A percentile compares a stretch with the other conserved stretches of the same genome.
These are phyloP conservation scores for Oxyura jamaicensis DNA, from an alignment of 2,113 vertebrate genomes.

Conservation along the genomic window DNA sequence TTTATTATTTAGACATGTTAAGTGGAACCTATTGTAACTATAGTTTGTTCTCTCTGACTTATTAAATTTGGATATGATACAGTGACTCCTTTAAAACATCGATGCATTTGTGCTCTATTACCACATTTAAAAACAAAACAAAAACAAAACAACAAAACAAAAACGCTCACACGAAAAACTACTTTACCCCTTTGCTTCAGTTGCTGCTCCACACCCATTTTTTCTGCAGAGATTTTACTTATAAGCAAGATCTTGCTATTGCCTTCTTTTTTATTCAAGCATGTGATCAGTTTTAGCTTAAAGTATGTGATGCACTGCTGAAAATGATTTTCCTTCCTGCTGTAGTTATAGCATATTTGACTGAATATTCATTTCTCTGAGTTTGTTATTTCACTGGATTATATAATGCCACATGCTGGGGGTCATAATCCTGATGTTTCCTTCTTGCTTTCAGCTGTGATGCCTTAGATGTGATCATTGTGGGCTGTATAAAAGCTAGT, in stretches of 20 bases:
- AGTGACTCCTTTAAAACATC: not conserved
- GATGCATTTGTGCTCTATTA: not conserved
- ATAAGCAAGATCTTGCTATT: not conserved
- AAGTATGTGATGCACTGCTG: not conserved
- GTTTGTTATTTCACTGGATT: not conserved
- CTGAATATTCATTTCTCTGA: not conserved
- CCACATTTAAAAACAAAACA: not conserved
- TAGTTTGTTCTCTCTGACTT: not conserved
- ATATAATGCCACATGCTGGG: not conserved
- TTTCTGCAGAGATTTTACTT: not conserved
- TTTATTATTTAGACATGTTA: conserved; percentile 38
- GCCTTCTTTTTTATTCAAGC: not conserved
- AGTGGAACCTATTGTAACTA: conserved; percentile 19
- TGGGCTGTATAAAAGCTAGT: not conserved
- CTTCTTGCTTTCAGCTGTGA: not conserved
- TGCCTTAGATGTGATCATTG: not conserved
- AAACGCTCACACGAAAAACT: too few relatives aligned
- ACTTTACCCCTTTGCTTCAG: not conserved
- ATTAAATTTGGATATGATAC: not conserved
- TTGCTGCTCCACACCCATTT: not conserved
- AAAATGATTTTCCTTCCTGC: conserved; percentile 12
- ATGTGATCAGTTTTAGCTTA: not conserved
- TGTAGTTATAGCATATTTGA: not conserved
- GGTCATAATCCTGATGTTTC: not conserved
- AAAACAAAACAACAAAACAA: not conserved